Evolutionary conservation across 2,797 vertebrate species (phyloP), one percentile per base, ranked within the genome.

Genomic region (Lepus townsendii): DNA sequence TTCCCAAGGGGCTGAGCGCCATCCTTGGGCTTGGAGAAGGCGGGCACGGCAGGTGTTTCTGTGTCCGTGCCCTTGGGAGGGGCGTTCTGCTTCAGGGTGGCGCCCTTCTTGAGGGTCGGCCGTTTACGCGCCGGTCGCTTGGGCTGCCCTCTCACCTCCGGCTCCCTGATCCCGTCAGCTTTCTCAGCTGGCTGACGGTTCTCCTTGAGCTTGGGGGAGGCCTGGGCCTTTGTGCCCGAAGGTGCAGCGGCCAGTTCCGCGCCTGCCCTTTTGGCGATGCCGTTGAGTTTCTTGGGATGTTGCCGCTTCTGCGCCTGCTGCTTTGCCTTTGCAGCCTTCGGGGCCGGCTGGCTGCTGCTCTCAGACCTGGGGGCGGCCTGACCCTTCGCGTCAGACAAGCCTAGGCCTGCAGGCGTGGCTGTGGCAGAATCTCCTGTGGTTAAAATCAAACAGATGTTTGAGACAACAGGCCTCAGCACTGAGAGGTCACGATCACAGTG

Each of bases 1-100:
- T 0, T 92, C 16, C 63, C 32, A 9, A 0, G 79, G 65, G 73
- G 47, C 77, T 83, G 95, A 0, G 0, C 91, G 14, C 0, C 68
- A 54, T 30, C 84, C 95, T 57, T 96, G 88, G 69, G 95, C 96
- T 97, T 92, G 47, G 97, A 97, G 0, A n/a, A 0, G 3, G 69
- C 7, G 0, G 2, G 65, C 47, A 22, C 27, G 13, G 62, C 32
- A 3, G 54, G 62, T 5, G 8, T 22, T 50, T 52, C 69, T 3
- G 12, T 9, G 63, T 71, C 62, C 3, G 0, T 9, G 13, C 60
- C 57, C 60, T 60, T 63, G n/a, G 27, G 20, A 71, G 65, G 27
- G 50, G 8, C 54, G 2, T 10, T 72, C 42, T 73, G 82, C 68
- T 85, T 79, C 26, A 0, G 2, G 32, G 72, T 54, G 14, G 52